These are phyloP conservation scores for Monopis laevigella DNA, from an alignment of 2,888 invertebrate genomes.

Conservation along the genomic window DNA sequence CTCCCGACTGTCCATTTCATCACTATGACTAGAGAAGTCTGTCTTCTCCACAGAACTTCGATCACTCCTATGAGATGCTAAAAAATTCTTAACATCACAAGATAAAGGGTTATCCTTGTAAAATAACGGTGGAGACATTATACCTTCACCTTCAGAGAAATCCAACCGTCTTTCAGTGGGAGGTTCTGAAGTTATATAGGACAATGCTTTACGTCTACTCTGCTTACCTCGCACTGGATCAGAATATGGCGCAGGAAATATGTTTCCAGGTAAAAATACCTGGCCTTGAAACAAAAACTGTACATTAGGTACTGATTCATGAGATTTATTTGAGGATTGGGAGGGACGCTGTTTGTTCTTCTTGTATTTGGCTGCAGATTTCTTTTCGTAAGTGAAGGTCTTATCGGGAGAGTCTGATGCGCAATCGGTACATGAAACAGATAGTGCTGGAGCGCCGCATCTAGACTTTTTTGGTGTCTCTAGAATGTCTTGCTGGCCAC, in stretches of 20 bases:
- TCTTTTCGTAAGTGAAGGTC: slow-evolving; percentile 55
- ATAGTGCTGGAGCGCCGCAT: slow-evolving; percentile 50
- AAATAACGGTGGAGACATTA: slow-evolving; percentile 31
- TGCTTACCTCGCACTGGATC: slow-evolving; percentile 29
- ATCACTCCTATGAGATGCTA: slow-evolving; percentile 29
- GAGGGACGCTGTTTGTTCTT: slow-evolving; percentile 40
- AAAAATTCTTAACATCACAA: slow-evolving; percentile 34
- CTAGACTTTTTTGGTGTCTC: slow-evolving; percentile 43
- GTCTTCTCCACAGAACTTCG: slow-evolving; percentile 32
- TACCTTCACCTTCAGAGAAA: slow-evolving; percentile 36
- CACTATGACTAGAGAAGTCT: slow-evolving; percentile 34
- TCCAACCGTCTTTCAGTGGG: slow-evolving; percentile 44
- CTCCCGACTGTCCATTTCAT: slow-evolving; percentile 22
- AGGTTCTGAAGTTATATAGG: slow-evolving; percentile 27
- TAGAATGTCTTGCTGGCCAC: slow-evolving; percentile 32
- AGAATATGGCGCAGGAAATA: slow-evolving; percentile 34
- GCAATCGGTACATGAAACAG: slow-evolving; percentile 53
- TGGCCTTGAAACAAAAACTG: slow-evolving; percentile 62
- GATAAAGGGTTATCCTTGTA: slow-evolving; percentile 46
- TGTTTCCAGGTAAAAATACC: slow-evolving; percentile 56
- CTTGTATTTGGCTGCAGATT: slow-evolving; percentile 47
- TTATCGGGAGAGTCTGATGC: slow-evolving; percentile 38
- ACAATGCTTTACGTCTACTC: slow-evolving; percentile 24
- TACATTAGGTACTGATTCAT: slow-evolving; percentile 47
- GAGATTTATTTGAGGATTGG: slow-evolving; percentile 30